These are phyloP conservation scores for Spodoptera exigua DNA, from an alignment of 2,888 invertebrate species.

Conservation along the genomic window DNA sequence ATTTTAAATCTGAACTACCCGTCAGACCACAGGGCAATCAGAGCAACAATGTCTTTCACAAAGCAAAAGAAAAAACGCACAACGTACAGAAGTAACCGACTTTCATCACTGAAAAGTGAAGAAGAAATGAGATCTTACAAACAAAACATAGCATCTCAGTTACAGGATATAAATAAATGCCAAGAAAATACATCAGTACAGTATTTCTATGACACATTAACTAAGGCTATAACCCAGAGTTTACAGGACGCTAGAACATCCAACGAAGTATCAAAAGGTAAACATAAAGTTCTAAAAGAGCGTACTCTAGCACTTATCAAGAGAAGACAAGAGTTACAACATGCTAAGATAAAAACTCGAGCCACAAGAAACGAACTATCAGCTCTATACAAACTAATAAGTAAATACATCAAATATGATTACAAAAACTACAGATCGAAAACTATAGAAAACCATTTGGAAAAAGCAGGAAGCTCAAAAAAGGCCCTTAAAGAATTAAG, in stretches of 20 bases:
- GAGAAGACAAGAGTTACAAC: not conserved
- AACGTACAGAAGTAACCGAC: slow-evolving; percentile 4
- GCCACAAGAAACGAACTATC: not conserved
- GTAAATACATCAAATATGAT: not conserved
- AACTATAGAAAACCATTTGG: not conserved
- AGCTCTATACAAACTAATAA: not conserved
- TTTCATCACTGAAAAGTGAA: slow-evolving; percentile 14
- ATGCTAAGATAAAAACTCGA: not conserved
- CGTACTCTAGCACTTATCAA: not conserved
- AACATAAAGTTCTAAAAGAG: slow-evolving; percentile 13
- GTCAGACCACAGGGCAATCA: slow-evolving; percentile 36
- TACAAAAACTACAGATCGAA: not conserved
- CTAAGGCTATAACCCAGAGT: slow-evolving; percentile 13
- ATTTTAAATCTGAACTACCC: slow-evolving; percentile 13
- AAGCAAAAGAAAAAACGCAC: slow-evolving; percentile 8
- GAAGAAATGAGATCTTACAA: no score
- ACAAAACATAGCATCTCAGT: slow-evolving; percentile 6
- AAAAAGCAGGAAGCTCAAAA: no score
- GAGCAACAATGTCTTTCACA: slow-evolving; percentile 21
- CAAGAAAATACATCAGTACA: slow-evolving; percentile 21
- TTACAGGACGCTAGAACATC: slow-evolving; percentile 7
- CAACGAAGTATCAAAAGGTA: slow-evolving; percentile 1
- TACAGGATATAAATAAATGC: not conserved
- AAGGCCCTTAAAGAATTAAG: no score
- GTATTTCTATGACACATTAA: slow-evolving; percentile 12